A percentile compares a stretch with the other conserved stretches of the same genome.
phyloP scores from a whole-genome alignment of 30 jellyfish, hydroid and myxozoan species.

The Pseudorhiza aurosa region DNA sequence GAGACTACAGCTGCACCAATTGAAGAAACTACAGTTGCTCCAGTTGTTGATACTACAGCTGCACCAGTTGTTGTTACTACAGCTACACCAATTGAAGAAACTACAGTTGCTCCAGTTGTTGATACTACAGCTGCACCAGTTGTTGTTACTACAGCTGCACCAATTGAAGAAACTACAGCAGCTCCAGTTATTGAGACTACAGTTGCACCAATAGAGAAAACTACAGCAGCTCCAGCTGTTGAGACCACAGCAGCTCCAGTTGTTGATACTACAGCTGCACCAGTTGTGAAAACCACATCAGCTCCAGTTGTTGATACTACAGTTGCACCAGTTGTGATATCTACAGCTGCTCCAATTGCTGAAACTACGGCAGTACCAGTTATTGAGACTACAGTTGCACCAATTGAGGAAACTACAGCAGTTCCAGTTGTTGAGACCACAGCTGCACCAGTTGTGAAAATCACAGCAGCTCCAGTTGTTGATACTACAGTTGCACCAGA shows the following conservation, averaged over 20 bases:
- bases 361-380: conserved; percentile 10
- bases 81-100: conserved; percentile 18
- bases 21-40: conserved; percentile 34
- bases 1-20: conserved; percentile 17
- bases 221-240: neutral
- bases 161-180: conserved; percentile 2
- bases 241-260: conserved; percentile 31
- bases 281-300: neutral
- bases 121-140: conserved; percentile 44
- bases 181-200: conserved; percentile 27
- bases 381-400: conserved; percentile 9
- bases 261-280: neutral
- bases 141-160: neutral
- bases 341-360: neutral
- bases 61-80: conserved; percentile 6
- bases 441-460: conserved; percentile 21
- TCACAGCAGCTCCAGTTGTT: conserved; percentile 1
- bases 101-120: conserved; percentile 38
- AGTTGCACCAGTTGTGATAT: neutral
- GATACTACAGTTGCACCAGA: conserved; percentile 7
- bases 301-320: conserved; percentile 8
- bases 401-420: conserved; percentile 3
- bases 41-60: conserved; percentile 11
- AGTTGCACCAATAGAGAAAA: neutral
- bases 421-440: conserved; percentile 24